These are phyloP conservation scores for Stomatorhinus ivindoensis DNA, from an alignment of 2,113 vertebrate species.

Conservation along the genomic window DNA sequence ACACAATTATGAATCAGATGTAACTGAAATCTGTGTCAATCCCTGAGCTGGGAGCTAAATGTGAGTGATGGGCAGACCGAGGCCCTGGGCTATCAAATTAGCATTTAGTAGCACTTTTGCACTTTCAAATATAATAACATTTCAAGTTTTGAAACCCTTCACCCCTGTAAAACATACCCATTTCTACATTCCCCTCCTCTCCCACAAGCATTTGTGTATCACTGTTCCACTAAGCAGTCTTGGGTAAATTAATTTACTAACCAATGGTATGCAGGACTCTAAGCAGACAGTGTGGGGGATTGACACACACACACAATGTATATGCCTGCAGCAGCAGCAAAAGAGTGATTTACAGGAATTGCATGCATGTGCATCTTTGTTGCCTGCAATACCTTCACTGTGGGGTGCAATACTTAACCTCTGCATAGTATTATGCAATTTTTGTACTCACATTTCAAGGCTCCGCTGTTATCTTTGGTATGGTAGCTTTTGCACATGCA, in stretches of 20 bases:
- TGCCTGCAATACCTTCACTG: not conserved
- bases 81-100: not conserved
- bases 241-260: not conserved
- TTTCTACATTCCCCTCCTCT: not conserved
- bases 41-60: not conserved
- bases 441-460: not conserved
- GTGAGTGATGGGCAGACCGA: not conserved
- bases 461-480: not conserved
- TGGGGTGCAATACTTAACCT: not conserved
- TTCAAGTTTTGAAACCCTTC: slow-evolving; percentile 9
- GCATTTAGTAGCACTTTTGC: slow-evolving; percentile 14
- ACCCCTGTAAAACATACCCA: not conserved
- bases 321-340: slow-evolving; percentile 1
- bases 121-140: slow-evolving; percentile 13
- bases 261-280: not conserved
- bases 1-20: not conserved
- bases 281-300: not conserved
- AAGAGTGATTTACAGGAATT: not conserved
- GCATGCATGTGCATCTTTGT: not conserved
- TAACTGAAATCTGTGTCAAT: not conserved
- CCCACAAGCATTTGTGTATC: not conserved
- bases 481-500: not conserved
- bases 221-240: not conserved
- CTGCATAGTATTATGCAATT: not conserved
- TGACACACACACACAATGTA: not conserved